These are phyloP conservation scores for Toxostoma redivivum DNA, from an alignment of 2,113 vertebrate genomes.

Conservation along the genomic window DNA sequence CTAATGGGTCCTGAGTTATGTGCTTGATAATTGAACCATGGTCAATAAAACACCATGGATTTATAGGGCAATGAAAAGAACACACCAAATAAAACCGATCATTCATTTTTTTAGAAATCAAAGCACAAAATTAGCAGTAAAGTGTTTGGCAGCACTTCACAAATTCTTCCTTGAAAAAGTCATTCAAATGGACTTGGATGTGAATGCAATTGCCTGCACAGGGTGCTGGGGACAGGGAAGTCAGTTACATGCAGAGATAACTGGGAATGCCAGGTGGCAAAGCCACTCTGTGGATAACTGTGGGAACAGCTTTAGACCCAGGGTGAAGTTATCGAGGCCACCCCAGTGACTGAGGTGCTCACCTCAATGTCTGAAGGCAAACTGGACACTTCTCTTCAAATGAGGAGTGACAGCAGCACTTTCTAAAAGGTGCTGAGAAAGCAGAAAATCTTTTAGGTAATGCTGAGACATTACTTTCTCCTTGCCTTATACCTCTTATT, in stretches of 20 bases:
- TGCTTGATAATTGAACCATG: not conserved
- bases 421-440: not conserved
- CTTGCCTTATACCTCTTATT: not conserved
- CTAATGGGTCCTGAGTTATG: not conserved
- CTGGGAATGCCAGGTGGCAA: not conserved
- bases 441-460: not conserved
- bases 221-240: not conserved
- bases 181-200: not conserved
- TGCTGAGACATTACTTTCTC: not conserved
- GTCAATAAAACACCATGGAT: not conserved
- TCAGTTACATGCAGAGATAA: not conserved
- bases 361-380: not conserved
- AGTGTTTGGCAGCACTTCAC: not conserved
- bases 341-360: not conserved
- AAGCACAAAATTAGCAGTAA: not conserved
- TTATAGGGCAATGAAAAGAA: not conserved
- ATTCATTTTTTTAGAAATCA: not conserved
- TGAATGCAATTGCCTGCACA: not conserved
- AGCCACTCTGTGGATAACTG: not conserved
- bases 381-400: not conserved
- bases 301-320: not conserved
- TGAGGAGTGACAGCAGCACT: not conserved
- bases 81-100: not conserved
- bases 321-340: not conserved
- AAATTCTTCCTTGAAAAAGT: not conserved